Percentiles rank a stretch among this genome's conserved stretches.
Conservation (phyloP, 2,113 vertebrate genomes). For the Saccopteryx bilineata region DNA sequence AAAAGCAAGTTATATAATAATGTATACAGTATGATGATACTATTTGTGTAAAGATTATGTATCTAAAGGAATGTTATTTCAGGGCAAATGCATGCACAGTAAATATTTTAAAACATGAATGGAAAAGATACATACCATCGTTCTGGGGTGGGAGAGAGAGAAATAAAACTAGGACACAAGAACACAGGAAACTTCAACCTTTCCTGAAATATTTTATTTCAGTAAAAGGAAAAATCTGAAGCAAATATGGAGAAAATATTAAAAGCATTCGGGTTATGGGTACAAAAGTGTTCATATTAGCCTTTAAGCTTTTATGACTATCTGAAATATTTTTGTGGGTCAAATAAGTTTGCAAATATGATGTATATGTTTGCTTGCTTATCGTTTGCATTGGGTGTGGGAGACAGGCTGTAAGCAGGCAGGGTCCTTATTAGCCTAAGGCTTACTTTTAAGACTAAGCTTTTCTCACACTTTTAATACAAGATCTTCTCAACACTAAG, state of each 20-base stretch:
- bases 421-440: too few species aligned
- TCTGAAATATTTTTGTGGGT: neutral
- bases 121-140: neutral
- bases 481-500: too few species aligned
- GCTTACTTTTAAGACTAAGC: too few species aligned
- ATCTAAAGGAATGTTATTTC: constrained; percentile 4
- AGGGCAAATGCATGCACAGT: neutral
- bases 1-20: neutral
- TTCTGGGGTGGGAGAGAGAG: neutral
- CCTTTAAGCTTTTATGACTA: constrained; percentile 35
- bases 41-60: neutral
- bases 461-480: too few species aligned
- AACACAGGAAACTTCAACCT: neutral
- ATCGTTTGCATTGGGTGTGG: too few species aligned
- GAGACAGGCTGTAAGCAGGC: too few species aligned
- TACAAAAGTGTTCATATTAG: neutral
- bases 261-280: neutral
- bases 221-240: neutral
- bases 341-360: too few species aligned
- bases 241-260: neutral
- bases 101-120: constrained; percentile 44
- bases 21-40: neutral
- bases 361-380: too few species aligned
- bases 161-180: neutral
- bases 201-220: constrained; percentile 29